A percentile compares a stretch with the other conserved stretches of the same genome.
Conservation (phyloP, 2,113 vertebrate genomes). For the Protobothrops mucrosquamatus region DNA sequence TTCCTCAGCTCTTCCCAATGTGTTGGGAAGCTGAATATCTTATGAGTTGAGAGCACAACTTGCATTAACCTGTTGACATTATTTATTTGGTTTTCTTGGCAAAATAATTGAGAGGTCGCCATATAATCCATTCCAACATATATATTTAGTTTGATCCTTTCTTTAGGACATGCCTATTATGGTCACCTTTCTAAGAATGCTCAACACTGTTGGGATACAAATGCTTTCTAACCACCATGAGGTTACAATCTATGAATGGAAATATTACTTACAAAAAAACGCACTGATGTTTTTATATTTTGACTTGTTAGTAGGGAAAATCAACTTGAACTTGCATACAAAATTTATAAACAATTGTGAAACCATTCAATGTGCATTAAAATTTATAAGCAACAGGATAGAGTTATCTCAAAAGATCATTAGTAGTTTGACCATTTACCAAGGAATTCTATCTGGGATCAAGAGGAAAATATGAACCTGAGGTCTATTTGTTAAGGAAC, state of each 20-base stretch:
- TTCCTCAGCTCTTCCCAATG: background rate
- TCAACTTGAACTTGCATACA: background rate
- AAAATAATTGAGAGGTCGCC: background rate
- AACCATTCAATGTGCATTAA: background rate
- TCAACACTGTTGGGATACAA: background rate
- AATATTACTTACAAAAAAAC: background rate
- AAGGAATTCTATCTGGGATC: background rate
- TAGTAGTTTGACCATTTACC: background rate
- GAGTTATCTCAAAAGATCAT: background rate
- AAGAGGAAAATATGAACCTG: background rate
- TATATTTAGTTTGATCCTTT: background rate
- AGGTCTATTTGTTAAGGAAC: background rate
- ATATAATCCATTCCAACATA: background rate
- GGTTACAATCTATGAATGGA: background rate
- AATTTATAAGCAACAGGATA: background rate
- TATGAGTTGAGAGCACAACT: background rate
- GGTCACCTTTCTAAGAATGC: background rate
- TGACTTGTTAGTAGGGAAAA: background rate
- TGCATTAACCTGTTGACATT: background rate
- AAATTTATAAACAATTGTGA: background rate
- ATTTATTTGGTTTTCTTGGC: background rate
- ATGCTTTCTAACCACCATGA: background rate
- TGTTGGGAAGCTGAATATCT: background rate
- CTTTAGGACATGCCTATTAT: background rate
- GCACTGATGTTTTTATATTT: background rate